phyloP scores from a whole-genome alignment of 2,888 invertebrate genomes.

The Seladonia tumulorum region DNA sequence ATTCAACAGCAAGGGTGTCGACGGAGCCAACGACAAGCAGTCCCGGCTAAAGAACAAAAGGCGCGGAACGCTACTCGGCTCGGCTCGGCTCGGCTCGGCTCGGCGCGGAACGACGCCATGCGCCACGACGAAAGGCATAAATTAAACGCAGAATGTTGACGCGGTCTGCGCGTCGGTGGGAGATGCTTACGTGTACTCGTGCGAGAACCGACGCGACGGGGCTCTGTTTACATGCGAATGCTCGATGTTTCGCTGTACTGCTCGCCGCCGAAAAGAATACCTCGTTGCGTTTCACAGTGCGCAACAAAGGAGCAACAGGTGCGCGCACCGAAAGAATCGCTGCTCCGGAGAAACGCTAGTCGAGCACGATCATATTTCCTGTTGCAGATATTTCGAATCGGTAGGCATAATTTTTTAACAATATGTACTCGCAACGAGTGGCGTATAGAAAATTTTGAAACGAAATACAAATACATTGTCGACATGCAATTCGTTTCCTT shows the following conservation, averaged over 20 bases:
- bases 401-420: slow-evolving; percentile 11
- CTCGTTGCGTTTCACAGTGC: slow-evolving; percentile 63
- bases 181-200: slow-evolving; percentile 39
- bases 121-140: slow-evolving; percentile 20
- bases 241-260: slow-evolving; percentile 63
- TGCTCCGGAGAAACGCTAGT: slow-evolving; percentile 53
- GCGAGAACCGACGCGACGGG: slow-evolving; percentile 18
- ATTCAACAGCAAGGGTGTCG: background rate
- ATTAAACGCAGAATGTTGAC: slow-evolving; percentile 43
- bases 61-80: background rate
- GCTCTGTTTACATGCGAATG: slow-evolving; percentile 56
- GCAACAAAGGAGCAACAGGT: slow-evolving; percentile 75
- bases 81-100: background rate
- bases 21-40: background rate
- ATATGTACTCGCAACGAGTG: background rate
- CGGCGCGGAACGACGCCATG: too few relatives aligned
- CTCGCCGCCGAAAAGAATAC: slow-evolving; percentile 66
- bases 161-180: slow-evolving; percentile 3
- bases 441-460: background rate
- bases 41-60: background rate
- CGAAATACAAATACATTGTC: background rate
- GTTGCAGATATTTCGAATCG: background rate
- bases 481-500: background rate
- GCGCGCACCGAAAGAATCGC: slow-evolving; percentile 54
- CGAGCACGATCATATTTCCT: slow-evolving; percentile 27